These are phyloP conservation scores for Athripsodes cinereus DNA, from an alignment of 2,888 invertebrate genomes.

Conservation along the genomic window DNA sequence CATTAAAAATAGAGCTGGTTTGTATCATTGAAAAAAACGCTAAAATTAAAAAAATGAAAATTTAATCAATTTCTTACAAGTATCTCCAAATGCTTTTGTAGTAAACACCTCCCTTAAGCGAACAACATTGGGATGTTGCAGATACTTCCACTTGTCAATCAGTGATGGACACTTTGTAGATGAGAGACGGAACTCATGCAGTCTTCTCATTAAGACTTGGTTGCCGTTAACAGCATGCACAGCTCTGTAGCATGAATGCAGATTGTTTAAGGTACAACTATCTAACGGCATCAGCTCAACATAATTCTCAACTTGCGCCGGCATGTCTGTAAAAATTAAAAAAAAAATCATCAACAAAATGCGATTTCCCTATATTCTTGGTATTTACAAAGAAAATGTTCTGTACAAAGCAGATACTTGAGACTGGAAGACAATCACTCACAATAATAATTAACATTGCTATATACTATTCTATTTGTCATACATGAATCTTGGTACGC, in stretches of 20 bases:
- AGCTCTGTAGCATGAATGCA: conserved; percentile 86
- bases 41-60: too few species aligned
- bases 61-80: too few species aligned
- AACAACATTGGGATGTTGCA: conserved; percentile 92
- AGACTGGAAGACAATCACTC: too few species aligned
- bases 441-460: too few species aligned
- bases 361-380: not conserved
- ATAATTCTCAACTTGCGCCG: conserved; percentile 85
- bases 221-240: conserved; percentile 81
- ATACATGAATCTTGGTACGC: too few species aligned
- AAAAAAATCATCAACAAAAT: too few species aligned
- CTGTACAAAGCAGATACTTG: too few species aligned
- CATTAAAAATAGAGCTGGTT: too few species aligned
- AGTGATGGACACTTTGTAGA: conserved; percentile 78
- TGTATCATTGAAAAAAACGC: too few species aligned
- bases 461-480: too few species aligned
- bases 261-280: conserved; percentile 55
- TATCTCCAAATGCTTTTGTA: conserved; percentile 93
- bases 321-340: conserved; percentile 57
- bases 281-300: conserved; percentile 84
- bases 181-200: conserved; percentile 79
- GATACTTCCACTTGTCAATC: conserved; percentile 92
- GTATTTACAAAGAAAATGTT: too few species aligned
- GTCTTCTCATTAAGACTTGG: conserved; percentile 77
- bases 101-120: conserved; percentile 89